Evolutionary conservation across 1,140 invertebrate species (phyloP).

Genomic region (Drosophila pruinosa): DNA sequence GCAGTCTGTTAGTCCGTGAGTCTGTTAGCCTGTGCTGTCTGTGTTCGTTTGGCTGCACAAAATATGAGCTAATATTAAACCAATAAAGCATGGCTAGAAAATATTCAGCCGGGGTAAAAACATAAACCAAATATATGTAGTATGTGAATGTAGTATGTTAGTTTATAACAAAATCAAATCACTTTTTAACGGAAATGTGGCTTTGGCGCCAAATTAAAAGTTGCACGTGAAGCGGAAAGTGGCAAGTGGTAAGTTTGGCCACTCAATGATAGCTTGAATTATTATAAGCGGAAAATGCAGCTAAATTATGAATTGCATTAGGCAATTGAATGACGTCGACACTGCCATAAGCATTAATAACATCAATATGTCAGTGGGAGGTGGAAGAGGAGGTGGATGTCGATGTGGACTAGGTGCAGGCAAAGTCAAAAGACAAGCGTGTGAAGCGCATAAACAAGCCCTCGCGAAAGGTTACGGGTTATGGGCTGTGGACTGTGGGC

Average conservation of each 20-base stretch:
- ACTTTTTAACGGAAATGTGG: slow-evolving; percentile 43
- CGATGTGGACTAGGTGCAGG: neutral
- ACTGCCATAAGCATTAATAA: slow-evolving; percentile 74
- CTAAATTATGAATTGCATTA: slow-evolving; percentile 70
- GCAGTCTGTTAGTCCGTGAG: too few species aligned
- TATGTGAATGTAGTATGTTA: neutral
- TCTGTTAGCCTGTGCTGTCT: neutral
- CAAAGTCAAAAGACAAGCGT: slow-evolving; percentile 59
- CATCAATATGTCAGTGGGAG: slow-evolving; percentile 55
- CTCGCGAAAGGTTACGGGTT: slow-evolving; percentile 45
- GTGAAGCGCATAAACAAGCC: slow-evolving; percentile 74
- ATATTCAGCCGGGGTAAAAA: slow-evolving; percentile 6
- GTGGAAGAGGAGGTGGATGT: neutral
- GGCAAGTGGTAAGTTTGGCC: neutral
- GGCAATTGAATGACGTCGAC: slow-evolving; percentile 56
- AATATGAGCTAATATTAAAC: slow-evolving; percentile 80
- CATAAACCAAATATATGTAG: neutral
- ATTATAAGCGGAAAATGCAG: slow-evolving; percentile 56
- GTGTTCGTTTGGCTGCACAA: slow-evolving; percentile 39
- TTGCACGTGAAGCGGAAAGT: neutral
- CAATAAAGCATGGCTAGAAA: slow-evolving; percentile 61
- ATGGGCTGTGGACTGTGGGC: neutral
- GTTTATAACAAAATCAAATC: slow-evolving; percentile 60
- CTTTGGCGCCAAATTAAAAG: slow-evolving; percentile 33
- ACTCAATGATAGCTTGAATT: slow-evolving; percentile 41